Evolutionary conservation across 2,113 vertebrate species (phyloP).

Genomic region (Dinomys branickii): DNA sequence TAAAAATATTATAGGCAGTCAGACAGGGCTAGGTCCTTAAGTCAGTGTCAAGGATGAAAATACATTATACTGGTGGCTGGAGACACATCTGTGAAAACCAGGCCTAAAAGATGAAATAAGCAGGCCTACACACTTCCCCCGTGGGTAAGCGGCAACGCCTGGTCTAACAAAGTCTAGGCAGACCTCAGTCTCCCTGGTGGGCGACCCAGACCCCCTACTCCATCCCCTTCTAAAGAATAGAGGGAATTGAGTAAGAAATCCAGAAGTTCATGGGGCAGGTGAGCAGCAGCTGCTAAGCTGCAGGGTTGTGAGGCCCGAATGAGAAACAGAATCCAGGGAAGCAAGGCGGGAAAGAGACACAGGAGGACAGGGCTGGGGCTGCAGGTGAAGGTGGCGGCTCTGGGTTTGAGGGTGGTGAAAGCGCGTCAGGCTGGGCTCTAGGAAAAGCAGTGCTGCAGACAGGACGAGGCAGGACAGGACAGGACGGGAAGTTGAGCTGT

Average conservation of each 20-base stretch:
- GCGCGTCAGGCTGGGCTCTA: neutral
- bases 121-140: neutral
- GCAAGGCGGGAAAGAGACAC: neutral
- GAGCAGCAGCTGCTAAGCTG: neutral
- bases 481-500: neutral
- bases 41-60: neutral
- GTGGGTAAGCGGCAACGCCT: neutral
- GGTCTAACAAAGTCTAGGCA: neutral
- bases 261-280: slow-evolving; percentile 67
- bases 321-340: neutral
- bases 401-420: neutral
- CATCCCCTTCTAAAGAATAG: neutral
- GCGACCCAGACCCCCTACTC: neutral
- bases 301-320: neutral
- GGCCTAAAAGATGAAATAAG: neutral
- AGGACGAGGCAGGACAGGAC: too few relatives aligned
- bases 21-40: neutral
- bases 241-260: slow-evolving; percentile 77
- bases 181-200: neutral
- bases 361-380: neutral
- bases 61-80: neutral
- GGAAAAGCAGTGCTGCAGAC: neutral
- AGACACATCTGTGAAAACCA: neutral
- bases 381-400: neutral
- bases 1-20: neutral